Percentiles rank a stretch among this genome's conserved stretches.
phyloP scores from a whole-genome alignment of 2,797 vertebrate species.

The Anas bahamensis region DNA sequence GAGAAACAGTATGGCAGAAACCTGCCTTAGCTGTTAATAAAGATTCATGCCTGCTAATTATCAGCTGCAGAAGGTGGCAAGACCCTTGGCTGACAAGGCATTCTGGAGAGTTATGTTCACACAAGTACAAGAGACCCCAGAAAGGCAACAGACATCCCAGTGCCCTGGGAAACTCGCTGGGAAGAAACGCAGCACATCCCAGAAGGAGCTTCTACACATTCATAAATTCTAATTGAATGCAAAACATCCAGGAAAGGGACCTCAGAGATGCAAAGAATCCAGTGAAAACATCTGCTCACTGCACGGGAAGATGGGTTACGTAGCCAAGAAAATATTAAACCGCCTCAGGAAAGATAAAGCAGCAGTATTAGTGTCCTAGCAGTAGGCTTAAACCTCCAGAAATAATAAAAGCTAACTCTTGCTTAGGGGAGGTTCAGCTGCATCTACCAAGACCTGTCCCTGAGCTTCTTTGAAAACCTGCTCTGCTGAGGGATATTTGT shows the following conservation, averaged over 20 bases:
- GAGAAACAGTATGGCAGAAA: not conserved
- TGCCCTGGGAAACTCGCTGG: not conserved
- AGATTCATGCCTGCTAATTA: not conserved
- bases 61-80: not conserved
- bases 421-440: not conserved
- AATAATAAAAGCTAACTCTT: not conserved
- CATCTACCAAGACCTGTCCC: not conserved
- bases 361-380: conserved; percentile 4
- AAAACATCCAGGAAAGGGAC: conserved; percentile 60
- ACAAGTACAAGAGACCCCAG: not conserved
- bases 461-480: not conserved
- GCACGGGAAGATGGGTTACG: conserved; percentile 17
- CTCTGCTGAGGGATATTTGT: not conserved
- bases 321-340: conserved; percentile 59
- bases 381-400: not conserved
- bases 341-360: conserved; percentile 44
- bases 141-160: not conserved
- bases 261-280: conserved; percentile 63
- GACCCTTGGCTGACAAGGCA: not conserved
- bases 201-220: conserved; percentile 55
- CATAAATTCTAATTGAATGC: conserved; percentile 61
- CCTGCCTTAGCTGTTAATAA: not conserved
- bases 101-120: not conserved
- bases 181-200: conserved; percentile 51
- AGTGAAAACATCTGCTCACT: conserved; percentile 47